phyloP scores from a whole-genome alignment of 2,888 invertebrate genomes.

The Pterostichus madidus region DNA sequence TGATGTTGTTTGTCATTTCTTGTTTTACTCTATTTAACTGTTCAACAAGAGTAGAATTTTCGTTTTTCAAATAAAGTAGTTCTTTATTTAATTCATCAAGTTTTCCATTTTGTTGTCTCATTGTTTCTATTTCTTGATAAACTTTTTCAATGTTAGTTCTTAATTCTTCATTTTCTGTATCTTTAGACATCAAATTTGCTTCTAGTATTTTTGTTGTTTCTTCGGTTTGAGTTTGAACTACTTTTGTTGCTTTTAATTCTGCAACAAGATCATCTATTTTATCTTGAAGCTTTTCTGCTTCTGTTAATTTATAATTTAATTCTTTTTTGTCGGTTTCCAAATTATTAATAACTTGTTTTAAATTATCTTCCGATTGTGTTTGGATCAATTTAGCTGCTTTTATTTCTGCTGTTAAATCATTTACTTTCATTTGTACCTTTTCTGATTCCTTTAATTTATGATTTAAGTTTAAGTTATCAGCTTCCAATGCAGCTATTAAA shows the following conservation, averaged over 20 bases:
- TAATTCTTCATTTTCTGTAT: slow-evolving; percentile 46
- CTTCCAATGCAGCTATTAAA: slow-evolving; percentile 73
- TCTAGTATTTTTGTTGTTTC: slow-evolving; percentile 28
- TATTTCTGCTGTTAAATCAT: slow-evolving; percentile 78
- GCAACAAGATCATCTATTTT: slow-evolving; percentile 51
- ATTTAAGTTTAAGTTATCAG: slow-evolving; percentile 73
- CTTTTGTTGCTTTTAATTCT: slow-evolving; percentile 54
- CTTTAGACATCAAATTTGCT: slow-evolving; percentile 33
- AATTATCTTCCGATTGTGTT: slow-evolving; percentile 1
- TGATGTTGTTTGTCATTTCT: slow-evolving; percentile 6
- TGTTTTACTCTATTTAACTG: slow-evolving; percentile 13
- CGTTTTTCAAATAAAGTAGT: slow-evolving; percentile 34
- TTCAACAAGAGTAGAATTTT: slow-evolving; percentile 36
- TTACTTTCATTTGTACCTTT: slow-evolving; percentile 76
- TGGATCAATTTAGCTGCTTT: slow-evolving; percentile 70
- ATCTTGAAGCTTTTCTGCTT: slow-evolving; percentile 52
- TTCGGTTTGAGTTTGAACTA: slow-evolving; percentile 50
- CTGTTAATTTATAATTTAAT: slow-evolving; percentile 30
- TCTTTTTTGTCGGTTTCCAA: slow-evolving; percentile 58
- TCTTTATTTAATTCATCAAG: not conserved
- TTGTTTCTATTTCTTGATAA: slow-evolving; percentile 46
- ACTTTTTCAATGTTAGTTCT: slow-evolving; percentile 27
- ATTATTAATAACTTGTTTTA: slow-evolving; percentile 15
- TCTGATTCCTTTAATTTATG: slow-evolving; percentile 66
- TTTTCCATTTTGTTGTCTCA: slow-evolving; percentile 22